Conservation (phyloP, 2,797 vertebrate genomes). For the Anguilla anguilla region DNA sequence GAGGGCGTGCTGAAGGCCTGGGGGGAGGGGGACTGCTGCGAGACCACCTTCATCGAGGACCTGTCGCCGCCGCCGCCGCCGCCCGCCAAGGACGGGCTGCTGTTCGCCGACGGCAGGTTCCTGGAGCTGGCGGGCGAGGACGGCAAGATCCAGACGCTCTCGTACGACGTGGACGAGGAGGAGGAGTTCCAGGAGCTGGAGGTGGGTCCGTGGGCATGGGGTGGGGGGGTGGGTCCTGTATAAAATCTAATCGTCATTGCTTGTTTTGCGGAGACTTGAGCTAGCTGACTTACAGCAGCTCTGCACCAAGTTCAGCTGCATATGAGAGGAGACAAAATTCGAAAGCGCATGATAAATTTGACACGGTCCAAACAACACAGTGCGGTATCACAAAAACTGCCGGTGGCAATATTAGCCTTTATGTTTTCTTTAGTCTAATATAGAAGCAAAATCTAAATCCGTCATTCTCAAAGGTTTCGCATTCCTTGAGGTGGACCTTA, state of each 20-base stretch:
- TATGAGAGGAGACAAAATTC: neutral
- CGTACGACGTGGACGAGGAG: constrained; percentile 87
- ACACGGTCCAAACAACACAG: neutral
- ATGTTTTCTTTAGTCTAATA: neutral
- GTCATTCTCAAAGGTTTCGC: neutral
- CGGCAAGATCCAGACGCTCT: constrained; percentile 86
- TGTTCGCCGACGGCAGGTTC: constrained; percentile 80
- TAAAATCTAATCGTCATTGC: neutral
- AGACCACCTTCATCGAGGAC: constrained; percentile 92
- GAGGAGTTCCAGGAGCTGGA: constrained; percentile 92
- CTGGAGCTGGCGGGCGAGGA: constrained; percentile 82
- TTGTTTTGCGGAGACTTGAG: neutral
- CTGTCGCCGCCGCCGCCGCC: constrained; percentile 61
- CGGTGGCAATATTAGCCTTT: neutral
- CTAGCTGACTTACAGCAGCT: neutral
- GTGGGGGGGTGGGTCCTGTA: neutral
- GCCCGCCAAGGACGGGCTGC: constrained; percentile 74
- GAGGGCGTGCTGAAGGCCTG: constrained; percentile 78
- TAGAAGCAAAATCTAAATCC: neutral
- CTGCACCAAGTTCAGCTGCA: neutral
- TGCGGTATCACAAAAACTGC: neutral
- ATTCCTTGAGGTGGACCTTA: neutral
- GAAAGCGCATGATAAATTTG: neutral
- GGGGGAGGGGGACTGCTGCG: constrained; percentile 86
- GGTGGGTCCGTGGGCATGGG: constrained; percentile 67